phyloP scores from a whole-genome alignment of 2,888 invertebrate genomes.

The Phoenoteleia sp. region DNA sequence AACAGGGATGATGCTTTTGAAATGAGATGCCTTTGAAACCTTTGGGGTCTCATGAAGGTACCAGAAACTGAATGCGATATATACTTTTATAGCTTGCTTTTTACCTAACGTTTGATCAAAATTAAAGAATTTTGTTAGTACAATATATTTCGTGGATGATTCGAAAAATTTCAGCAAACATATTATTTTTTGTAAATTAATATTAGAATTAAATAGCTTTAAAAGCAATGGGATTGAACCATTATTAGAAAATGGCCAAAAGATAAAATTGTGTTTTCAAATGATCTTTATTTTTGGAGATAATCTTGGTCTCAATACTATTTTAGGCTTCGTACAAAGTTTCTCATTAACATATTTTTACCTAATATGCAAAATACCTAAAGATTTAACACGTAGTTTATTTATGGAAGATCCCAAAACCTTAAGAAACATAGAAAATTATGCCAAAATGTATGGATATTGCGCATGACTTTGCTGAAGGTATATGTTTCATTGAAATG shows the following conservation, averaged over 20 bases:
- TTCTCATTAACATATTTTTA: conserved; percentile 35
- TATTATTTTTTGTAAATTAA: conserved; percentile 34
- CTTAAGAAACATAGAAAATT: conserved; percentile 17
- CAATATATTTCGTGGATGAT: conserved; percentile 29
- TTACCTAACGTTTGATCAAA: conserved; percentile 59
- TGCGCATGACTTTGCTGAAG: conserved; percentile 43
- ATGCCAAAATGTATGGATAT: conserved; percentile 29
- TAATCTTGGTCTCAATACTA: conserved; percentile 23
- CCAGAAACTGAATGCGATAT: conserved; percentile 24
- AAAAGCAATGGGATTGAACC: conserved; percentile 19
- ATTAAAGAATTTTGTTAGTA: conserved; percentile 62
- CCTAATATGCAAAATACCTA: conserved; percentile 3
- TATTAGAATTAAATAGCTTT: conserved; percentile 23
- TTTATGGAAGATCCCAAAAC: neutral
- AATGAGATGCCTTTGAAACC: too few relatives aligned
- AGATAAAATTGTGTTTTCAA: conserved; percentile 28
- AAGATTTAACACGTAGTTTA: neutral
- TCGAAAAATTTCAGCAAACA: neutral
- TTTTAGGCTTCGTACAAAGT: conserved; percentile 42
- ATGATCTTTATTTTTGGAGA: conserved; percentile 13
- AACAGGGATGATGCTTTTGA: too few relatives aligned
- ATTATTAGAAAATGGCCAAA: neutral
- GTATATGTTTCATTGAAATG: too few relatives aligned
- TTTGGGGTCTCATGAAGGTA: neutral
- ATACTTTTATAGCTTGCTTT: conserved; percentile 55